These are phyloP conservation scores for Octomys mimax DNA, from an alignment of 2,797 vertebrate genomes.

Conservation along the genomic window DNA sequence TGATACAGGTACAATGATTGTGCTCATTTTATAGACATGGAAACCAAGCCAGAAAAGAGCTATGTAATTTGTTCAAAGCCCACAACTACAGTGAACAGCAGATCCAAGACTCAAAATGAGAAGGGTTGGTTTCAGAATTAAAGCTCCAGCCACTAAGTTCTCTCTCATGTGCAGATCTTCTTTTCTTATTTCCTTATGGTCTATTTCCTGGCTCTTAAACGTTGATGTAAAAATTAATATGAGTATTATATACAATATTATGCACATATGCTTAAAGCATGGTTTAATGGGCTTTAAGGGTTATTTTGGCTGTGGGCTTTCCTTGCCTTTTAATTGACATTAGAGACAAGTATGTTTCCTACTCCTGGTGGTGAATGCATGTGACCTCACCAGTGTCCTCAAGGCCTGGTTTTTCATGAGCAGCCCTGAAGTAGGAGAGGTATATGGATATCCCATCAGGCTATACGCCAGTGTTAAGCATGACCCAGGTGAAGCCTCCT, in stretches of 20 bases:
- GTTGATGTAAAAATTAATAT: background rate
- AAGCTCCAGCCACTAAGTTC: background rate
- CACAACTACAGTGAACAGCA: background rate
- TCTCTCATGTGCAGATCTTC: background rate
- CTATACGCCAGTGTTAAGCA: background rate
- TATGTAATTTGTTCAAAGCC: background rate
- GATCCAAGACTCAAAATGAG: background rate
- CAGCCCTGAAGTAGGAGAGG: background rate
- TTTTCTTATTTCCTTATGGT: background rate
- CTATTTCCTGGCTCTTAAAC: background rate
- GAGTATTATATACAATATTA: background rate
- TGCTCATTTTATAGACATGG: background rate
- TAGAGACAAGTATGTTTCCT: background rate
- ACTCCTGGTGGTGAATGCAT: background rate
- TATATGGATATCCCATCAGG: background rate
- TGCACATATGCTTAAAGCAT: background rate
- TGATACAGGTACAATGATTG: background rate
- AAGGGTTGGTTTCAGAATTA: background rate
- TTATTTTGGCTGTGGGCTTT: background rate
- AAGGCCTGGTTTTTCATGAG: background rate
- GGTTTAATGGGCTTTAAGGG: background rate
- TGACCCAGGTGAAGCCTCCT: background rate
- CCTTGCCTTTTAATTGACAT: background rate
- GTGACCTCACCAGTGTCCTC: background rate
- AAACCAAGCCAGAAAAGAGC: background rate